A percentile compares a stretch with the other conserved stretches of the same genome.
These are phyloP conservation scores for Meganola albula DNA, from an alignment of 2,888 invertebrate genomes.

Conservation along the genomic window DNA sequence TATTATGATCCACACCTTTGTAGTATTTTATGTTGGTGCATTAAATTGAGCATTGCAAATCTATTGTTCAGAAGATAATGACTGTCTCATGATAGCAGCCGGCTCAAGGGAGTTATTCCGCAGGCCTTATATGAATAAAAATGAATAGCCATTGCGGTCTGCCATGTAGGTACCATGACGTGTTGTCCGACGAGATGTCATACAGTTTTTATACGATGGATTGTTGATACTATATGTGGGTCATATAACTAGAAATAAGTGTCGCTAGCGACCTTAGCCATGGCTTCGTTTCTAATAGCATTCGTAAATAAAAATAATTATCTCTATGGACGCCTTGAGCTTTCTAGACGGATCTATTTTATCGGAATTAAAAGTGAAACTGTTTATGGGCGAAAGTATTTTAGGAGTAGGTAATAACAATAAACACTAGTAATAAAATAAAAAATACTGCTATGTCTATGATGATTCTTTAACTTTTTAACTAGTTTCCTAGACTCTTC, in stretches of 20 bases:
- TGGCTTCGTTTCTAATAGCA: slow-evolving; percentile 28
- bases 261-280: slow-evolving; percentile 29
- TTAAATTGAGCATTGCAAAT: too few species aligned
- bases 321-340: too few species aligned
- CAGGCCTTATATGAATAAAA: slow-evolving; percentile 25
- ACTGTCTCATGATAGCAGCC: slow-evolving; percentile 20
- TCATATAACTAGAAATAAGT: slow-evolving; percentile 31
- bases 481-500: too few species aligned
- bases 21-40: too few species aligned
- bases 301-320: slow-evolving; percentile 18
- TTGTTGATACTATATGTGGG: slow-evolving; percentile 31
- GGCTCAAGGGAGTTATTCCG: slow-evolving; percentile 20
- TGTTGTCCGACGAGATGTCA: slow-evolving; percentile 29
- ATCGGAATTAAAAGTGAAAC: too few species aligned
- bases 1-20: too few species aligned
- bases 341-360: too few species aligned
- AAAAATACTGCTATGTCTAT: too few species aligned
- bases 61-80: slow-evolving; percentile 24
- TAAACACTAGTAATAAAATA: too few species aligned
- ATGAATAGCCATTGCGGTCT: slow-evolving; percentile 12
- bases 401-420: too few species aligned
- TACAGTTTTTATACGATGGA: slow-evolving; percentile 27
- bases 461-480: too few species aligned
- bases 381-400: too few species aligned
- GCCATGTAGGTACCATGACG: slow-evolving; percentile 23